These are phyloP conservation scores for Latrodectus elegans DNA, from an alignment of 2,888 invertebrate genomes.

Conservation along the genomic window DNA sequence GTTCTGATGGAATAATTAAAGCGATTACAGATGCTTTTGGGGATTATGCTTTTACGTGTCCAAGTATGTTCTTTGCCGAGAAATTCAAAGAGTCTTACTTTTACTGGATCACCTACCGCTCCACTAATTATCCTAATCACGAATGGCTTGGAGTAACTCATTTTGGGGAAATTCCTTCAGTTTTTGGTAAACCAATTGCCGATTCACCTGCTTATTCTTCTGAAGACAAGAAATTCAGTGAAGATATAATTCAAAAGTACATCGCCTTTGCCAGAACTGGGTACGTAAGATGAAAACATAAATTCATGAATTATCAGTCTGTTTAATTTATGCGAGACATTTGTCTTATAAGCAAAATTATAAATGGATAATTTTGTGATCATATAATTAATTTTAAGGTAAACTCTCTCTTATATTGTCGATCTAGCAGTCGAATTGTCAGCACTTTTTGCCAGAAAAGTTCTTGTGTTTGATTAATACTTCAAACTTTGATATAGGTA, in stretches of 20 bases:
- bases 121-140: background rate
- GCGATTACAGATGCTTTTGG: slow-evolving; percentile 31
- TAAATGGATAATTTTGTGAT: no score
- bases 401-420: no score
- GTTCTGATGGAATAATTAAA: slow-evolving; percentile 3
- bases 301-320: no score
- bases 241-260: slow-evolving; percentile 44
- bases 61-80: slow-evolving; percentile 40
- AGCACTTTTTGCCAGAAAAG: no score
- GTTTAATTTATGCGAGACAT: no score
- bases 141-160: slow-evolving; percentile 58
- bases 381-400: no score
- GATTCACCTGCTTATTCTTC: slow-evolving; percentile 29
- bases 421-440: no score
- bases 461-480: no score
- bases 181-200: slow-evolving; percentile 45
- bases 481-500: no score
- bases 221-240: slow-evolving; percentile 52
- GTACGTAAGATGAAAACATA: slow-evolving; percentile 18
- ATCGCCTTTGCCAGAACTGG: slow-evolving; percentile 40
- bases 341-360: no score
- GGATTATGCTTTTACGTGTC: slow-evolving; percentile 51
- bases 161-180: slow-evolving; percentile 49
- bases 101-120: slow-evolving; percentile 52
- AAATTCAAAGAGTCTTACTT: slow-evolving; percentile 19